Percentiles rank a stretch among this genome's conserved stretches.
Evolutionary conservation across 2,113 vertebrate species (phyloP).

Genomic region (Acanthochromis polyacanthus): DNA sequence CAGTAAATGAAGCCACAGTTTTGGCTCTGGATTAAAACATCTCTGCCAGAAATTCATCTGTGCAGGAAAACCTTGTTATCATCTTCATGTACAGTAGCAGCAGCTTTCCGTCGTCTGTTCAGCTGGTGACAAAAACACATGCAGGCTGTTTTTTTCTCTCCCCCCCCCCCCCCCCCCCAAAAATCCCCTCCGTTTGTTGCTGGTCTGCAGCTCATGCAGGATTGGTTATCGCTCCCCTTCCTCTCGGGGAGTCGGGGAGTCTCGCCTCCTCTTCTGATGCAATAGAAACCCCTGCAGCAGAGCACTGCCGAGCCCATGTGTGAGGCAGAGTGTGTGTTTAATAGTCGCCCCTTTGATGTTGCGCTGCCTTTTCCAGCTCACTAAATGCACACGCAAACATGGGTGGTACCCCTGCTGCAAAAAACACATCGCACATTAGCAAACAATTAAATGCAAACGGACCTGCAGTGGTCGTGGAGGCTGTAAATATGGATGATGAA

Average conservation of each 20-base stretch:
- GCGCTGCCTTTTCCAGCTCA: conserved; percentile 48
- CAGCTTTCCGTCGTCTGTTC: background rate
- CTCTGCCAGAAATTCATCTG: no score
- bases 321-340: conserved; percentile 39
- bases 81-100: conserved; percentile 1
- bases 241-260: conserved; percentile 54
- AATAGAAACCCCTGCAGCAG: conserved; percentile 73
- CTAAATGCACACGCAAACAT: conserved; percentile 48
- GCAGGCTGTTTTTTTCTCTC: background rate
- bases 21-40: no score
- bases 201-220: conserved; percentile 45
- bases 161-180: no score
- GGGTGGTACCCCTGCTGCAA: conserved; percentile 17
- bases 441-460: conserved; percentile 13
- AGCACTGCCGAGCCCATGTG: conserved; percentile 31
- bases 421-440: conserved; percentile 46
- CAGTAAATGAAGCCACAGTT: no score
- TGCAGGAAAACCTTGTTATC: background rate
- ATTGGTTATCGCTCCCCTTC: conserved; percentile 66
- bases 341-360: conserved; percentile 65
- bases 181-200: conserved; percentile 28
- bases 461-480: conserved; percentile 27
- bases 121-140: conserved; percentile 26
- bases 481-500: conserved; percentile 19
- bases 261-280: conserved; percentile 68